Conservation (phyloP, 2,888 invertebrate genomes). For the Drosophila basisetae region DNA sequence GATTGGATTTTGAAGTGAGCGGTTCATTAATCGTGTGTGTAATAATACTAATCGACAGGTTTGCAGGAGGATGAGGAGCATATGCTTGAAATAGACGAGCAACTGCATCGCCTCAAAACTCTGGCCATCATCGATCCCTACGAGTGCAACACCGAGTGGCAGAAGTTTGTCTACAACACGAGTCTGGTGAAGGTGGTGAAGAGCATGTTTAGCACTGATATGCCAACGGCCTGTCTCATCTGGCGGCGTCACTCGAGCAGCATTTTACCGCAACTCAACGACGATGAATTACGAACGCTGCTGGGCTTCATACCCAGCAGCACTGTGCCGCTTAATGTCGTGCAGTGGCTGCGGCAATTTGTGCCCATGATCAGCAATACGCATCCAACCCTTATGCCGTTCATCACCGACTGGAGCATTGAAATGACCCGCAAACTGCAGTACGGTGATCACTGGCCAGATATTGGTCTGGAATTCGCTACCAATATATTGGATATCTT, state of each 20-base stretch:
- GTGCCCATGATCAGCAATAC: slow-evolving; percentile 82
- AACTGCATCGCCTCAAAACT: slow-evolving; percentile 83
- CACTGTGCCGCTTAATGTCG: slow-evolving; percentile 82
- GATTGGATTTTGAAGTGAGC: slow-evolving; percentile 80
- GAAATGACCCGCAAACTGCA: slow-evolving; percentile 83
- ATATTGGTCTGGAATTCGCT: slow-evolving; percentile 84
- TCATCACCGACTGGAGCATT: slow-evolving; percentile 84
- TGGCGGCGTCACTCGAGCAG: slow-evolving; percentile 84
- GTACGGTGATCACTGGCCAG: slow-evolving; percentile 84
- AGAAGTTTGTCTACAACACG: slow-evolving; percentile 83
- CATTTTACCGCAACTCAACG: slow-evolving; percentile 78
- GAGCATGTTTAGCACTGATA: slow-evolving; percentile 81
- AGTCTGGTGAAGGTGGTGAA: slow-evolving; percentile 82
- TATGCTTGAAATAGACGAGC: slow-evolving; percentile 83
- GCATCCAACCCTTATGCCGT: slow-evolving; percentile 83
- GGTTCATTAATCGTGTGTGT: no score
- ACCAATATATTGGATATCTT: slow-evolving; percentile 83
- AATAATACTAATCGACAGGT: background rate
- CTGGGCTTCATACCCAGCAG: slow-evolving; percentile 81
- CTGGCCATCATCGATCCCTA: slow-evolving; percentile 84
- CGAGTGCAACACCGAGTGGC: slow-evolving; percentile 84
- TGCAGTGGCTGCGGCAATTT: slow-evolving; percentile 84
- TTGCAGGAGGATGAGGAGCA: slow-evolving; percentile 76
- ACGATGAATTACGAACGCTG: slow-evolving; percentile 77
- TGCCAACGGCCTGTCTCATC: slow-evolving; percentile 83